Evolutionary conservation across 2,797 vertebrate species (phyloP).

Genomic region (Melanotaenia trifasciata): DNA sequence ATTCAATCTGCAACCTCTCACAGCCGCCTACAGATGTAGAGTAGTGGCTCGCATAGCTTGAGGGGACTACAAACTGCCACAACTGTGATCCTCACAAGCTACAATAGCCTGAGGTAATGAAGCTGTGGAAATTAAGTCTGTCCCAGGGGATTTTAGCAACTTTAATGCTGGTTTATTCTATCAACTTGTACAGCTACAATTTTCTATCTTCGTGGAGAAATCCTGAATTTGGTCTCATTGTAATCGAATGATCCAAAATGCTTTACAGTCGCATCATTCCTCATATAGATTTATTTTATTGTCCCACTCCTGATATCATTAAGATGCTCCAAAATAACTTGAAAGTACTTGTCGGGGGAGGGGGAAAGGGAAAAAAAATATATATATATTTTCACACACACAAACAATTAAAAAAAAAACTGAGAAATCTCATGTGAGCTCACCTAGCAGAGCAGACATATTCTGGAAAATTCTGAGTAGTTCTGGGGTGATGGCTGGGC

Average conservation of each 20-base stretch:
- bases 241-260: slow-evolving; percentile 14
- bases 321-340: slow-evolving; percentile 23
- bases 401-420: slow-evolving; percentile 1
- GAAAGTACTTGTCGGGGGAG: background rate
- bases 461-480: slow-evolving; percentile 97
- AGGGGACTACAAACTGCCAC: slow-evolving; percentile 41
- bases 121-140: slow-evolving; percentile 36
- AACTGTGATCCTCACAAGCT: slow-evolving; percentile 52
- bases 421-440: slow-evolving; percentile 58
- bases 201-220: background rate
- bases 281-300: slow-evolving; percentile 13
- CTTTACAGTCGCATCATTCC: background rate
- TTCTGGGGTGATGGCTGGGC: slow-evolving; percentile 91
- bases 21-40: slow-evolving; percentile 51
- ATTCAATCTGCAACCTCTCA: slow-evolving; percentile 66
- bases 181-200: background rate
- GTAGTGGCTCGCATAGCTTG: slow-evolving; percentile 35
- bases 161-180: no score
- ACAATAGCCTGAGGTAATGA: slow-evolving; percentile 25
- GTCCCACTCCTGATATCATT: slow-evolving; percentile 17
- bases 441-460: slow-evolving; percentile 95
- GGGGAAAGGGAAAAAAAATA: background rate
- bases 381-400: slow-evolving; percentile 1
- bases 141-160: slow-evolving; percentile 25
- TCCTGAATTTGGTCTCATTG: slow-evolving; percentile 4